Evolutionary conservation across 2,113 vertebrate genomes (phyloP).

Genomic region (Psephotus haematonotus): DNA sequence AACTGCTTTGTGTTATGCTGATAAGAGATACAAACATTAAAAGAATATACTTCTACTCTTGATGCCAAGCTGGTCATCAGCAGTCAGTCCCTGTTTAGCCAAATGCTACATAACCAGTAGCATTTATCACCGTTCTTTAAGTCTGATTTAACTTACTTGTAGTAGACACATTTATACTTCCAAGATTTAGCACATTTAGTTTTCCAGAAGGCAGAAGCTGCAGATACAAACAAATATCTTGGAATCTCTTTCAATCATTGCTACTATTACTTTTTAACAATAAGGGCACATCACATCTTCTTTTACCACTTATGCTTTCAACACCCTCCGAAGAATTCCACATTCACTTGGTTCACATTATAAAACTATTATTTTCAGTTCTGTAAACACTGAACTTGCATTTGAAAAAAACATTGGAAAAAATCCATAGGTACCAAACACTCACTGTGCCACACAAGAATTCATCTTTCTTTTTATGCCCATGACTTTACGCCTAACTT

Average conservation of each 20-base stretch:
- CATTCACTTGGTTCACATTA: neutral
- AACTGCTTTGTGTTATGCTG: neutral
- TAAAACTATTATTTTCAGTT: neutral
- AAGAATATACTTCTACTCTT: neutral
- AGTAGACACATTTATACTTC: fast-evolving
- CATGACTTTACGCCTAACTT: neutral
- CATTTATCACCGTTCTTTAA: neutral
- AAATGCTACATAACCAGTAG: fast-evolving
- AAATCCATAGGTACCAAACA: neutral
- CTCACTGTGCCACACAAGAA: neutral
- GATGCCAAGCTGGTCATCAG: neutral
- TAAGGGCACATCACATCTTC: neutral
- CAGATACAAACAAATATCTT: neutral
- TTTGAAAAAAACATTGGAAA: neutral
- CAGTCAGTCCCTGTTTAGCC: neutral
- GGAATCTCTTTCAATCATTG: neutral
- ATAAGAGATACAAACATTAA: neutral
- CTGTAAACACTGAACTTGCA: neutral
- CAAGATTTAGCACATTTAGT: fast-evolving
- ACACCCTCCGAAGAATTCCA: fast-evolving
- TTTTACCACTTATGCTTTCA: neutral
- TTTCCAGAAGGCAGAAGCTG: neutral
- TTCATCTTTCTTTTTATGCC: fast-evolving
- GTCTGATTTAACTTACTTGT: neutral
- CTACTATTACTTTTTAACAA: neutral